phyloP scores from a whole-genome alignment of 2,797 vertebrate genomes.

The Chiloscyllium punctatum region DNA sequence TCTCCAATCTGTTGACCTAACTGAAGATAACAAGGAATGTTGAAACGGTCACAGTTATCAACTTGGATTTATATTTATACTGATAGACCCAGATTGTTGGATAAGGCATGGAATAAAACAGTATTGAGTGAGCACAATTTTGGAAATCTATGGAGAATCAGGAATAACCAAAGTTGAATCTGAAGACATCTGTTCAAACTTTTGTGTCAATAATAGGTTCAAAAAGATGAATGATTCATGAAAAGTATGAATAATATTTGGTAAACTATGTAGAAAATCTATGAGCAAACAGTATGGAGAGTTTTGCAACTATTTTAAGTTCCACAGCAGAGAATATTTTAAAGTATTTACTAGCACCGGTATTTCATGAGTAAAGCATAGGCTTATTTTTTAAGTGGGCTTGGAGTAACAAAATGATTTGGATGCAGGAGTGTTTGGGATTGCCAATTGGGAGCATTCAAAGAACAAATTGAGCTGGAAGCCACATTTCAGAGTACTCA shows the following conservation, averaged over 20 bases:
- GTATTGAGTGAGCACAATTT: background rate
- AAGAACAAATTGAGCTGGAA: background rate
- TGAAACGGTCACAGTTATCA: background rate
- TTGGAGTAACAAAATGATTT: background rate
- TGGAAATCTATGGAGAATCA: background rate
- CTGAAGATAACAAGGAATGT: background rate
- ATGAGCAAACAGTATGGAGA: background rate
- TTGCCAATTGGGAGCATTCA: background rate
- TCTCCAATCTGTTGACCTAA: too few species aligned
- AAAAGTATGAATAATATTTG: background rate
- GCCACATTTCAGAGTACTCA: background rate
- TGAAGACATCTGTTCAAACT: background rate
- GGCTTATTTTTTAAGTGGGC: background rate
- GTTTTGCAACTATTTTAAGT: background rate
- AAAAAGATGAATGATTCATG: background rate
- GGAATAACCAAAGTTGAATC: background rate
- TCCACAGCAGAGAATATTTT: background rate
- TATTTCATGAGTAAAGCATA: background rate
- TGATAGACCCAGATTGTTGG: background rate
- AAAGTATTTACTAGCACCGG: background rate
- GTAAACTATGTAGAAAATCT: background rate
- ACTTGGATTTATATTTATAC: background rate
- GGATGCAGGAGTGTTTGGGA: background rate
- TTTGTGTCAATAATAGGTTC: background rate
- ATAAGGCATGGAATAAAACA: background rate